phyloP scores from a whole-genome alignment of 2,797 vertebrate species.

The Bufotes viridis region DNA sequence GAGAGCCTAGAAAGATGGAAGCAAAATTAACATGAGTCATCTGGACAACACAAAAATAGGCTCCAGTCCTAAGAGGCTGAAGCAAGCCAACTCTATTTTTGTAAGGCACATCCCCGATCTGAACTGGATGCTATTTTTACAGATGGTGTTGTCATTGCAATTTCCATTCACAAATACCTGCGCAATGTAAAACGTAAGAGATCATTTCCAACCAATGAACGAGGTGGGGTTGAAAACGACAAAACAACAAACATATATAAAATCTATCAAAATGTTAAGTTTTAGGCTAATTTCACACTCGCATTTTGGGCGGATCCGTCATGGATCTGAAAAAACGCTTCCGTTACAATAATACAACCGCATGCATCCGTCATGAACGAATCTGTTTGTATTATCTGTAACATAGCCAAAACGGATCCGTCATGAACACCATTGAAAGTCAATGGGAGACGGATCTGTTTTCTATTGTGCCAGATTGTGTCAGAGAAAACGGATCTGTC shows the following conservation, averaged over 20 bases:
- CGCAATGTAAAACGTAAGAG: neutral
- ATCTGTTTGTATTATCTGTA: too few relatives aligned
- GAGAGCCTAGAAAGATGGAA: constrained; percentile 75
- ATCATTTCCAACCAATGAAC: neutral
- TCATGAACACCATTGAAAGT: too few relatives aligned
- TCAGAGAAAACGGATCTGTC: too few relatives aligned
- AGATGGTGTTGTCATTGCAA: neutral
- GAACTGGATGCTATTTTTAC: constrained; percentile 14
- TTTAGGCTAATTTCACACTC: too few relatives aligned
- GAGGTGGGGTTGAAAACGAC: neutral
- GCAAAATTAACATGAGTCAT: neutral
- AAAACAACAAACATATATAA: neutral
- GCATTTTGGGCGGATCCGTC: too few relatives aligned
- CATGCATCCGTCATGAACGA: too few relatives aligned
- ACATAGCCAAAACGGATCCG: too few relatives aligned
- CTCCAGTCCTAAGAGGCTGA: neutral
- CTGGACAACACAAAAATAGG: constrained; percentile 12
- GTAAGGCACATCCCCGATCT: neutral
- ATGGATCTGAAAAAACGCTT: too few relatives aligned
- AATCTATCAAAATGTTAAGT: neutral
- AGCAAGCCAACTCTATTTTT: neutral
- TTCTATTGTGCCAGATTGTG: too few relatives aligned
- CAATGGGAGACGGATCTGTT: too few relatives aligned
- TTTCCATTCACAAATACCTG: neutral
- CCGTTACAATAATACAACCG: too few relatives aligned